Percentiles rank a stretch among this genome's conserved stretches.
These are phyloP conservation scores for Cotesia typhae DNA, from an alignment of 1,140 invertebrate genomes.

Conservation along the genomic window DNA sequence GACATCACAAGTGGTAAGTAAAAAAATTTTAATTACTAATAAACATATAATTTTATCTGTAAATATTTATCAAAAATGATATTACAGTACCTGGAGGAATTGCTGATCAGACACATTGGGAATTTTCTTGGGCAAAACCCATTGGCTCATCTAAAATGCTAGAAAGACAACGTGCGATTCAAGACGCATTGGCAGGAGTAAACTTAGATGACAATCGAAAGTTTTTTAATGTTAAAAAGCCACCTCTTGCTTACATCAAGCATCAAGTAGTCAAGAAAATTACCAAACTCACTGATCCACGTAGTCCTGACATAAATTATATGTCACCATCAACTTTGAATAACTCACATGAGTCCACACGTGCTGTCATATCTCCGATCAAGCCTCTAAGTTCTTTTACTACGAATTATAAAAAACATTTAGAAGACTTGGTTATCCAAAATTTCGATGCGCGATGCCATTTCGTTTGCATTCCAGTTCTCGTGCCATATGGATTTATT, in stretches of 20 bases:
- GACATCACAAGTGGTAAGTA: conserved; percentile 55
- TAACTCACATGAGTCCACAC: neutral
- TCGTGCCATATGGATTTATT: conserved; percentile 44
- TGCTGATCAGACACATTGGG: conserved; percentile 54
- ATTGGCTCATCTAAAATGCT: conserved; percentile 53
- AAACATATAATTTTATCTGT: conserved; percentile 27
- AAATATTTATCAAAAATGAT: conserved; percentile 1
- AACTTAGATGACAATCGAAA: conserved; percentile 27
- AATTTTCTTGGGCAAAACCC: conserved; percentile 62
- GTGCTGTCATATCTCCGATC: neutral
- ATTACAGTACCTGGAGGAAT: conserved; percentile 48
- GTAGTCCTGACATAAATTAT: neutral
- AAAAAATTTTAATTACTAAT: conserved; percentile 20
- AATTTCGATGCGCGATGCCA: conserved; percentile 47
- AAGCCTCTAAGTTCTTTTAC: neutral
- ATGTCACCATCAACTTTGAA: neutral
- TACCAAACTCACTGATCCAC: neutral
- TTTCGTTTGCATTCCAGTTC: conserved; percentile 45
- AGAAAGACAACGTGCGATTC: conserved; percentile 56
- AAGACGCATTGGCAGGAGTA: conserved; percentile 47
- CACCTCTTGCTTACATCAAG: neutral
- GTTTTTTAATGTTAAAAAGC: conserved; percentile 26
- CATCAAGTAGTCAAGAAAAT: conserved; percentile 18
- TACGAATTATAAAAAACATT: conserved; percentile 33
- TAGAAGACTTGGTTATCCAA: conserved; percentile 48